Evolutionary conservation across 2,888 invertebrate species (phyloP).

Genomic region (Loripinus fragilis): DNA sequence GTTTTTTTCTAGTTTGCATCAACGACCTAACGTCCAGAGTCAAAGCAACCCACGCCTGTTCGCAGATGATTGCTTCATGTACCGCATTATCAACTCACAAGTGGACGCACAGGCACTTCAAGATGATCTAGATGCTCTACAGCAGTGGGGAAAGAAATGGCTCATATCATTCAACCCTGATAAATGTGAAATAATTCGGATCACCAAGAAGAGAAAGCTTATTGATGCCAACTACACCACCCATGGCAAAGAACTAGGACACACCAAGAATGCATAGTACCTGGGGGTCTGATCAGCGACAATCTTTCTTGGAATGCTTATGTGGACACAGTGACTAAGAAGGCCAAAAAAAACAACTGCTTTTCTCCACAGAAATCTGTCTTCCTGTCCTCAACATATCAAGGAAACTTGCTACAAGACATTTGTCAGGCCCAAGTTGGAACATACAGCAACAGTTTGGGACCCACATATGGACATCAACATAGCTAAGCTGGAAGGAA

Average conservation of each 20-base stretch:
- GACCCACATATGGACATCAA: conserved; percentile 16
- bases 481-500: conserved; percentile 22
- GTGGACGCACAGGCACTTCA: neutral
- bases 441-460: conserved; percentile 9
- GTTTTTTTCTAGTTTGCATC: neutral
- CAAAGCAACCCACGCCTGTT: neutral
- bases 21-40: neutral
- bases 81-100: neutral
- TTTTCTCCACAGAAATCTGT: neutral
- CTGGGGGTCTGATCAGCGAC: neutral
- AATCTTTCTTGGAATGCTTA: conserved; percentile 22
- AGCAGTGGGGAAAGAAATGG: neutral
- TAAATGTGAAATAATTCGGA: neutral
- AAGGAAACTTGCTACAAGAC: conserved; percentile 16
- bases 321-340: conserved; percentile 12
- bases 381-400: conserved; percentile 14
- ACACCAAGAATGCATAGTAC: neutral
- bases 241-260: neutral
- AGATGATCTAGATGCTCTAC: neutral
- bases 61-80: conserved; percentile 5
- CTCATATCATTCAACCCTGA: neutral
- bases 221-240: neutral
- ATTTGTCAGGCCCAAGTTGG: conserved; percentile 4
- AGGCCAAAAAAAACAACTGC: conserved; percentile 24
- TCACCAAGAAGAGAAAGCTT: neutral